Evolutionary conservation across 2,113 vertebrate species (phyloP).

Genomic region (Phalacrocorax brasilianus): DNA sequence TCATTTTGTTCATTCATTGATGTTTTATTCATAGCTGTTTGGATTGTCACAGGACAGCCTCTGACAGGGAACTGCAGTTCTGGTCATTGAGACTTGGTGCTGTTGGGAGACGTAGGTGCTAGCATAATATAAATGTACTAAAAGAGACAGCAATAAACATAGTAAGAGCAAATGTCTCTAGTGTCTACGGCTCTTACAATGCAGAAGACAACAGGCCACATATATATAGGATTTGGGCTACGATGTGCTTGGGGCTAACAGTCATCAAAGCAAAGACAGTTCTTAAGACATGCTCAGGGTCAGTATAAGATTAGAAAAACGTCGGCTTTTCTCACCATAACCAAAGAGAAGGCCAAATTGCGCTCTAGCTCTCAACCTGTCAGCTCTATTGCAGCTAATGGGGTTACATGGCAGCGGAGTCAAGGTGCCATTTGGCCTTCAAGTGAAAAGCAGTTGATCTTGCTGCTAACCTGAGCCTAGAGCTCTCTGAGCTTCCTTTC

Average conservation of each 20-base stretch:
- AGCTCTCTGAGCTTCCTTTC: neutral
- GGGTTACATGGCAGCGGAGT: neutral
- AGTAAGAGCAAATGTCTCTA: neutral
- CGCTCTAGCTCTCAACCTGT: neutral
- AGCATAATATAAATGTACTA: neutral
- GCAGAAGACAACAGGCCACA: neutral
- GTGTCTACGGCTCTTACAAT: neutral
- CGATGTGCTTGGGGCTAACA: neutral
- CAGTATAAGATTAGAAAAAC: neutral
- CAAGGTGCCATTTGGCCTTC: neutral
- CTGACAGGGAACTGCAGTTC: neutral
- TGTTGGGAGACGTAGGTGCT: neutral
- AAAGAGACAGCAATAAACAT: neutral
- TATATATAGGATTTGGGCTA: neutral
- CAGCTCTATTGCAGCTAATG: neutral
- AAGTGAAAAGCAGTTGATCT: neutral
- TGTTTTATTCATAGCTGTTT: neutral
- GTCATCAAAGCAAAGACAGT: neutral
- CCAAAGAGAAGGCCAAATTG: neutral
- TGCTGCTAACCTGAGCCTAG: neutral
- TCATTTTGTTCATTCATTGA: neutral
- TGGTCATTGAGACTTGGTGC: rapidly evolving
- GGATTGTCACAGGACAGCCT: neutral
- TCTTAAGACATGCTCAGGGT: neutral
- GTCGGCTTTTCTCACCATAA: neutral